Evolutionary conservation across 2,113 vertebrate genomes (phyloP), one percentile per base, ranked within the genome.

Genomic region (Herpetotheres cachinnans): DNA sequence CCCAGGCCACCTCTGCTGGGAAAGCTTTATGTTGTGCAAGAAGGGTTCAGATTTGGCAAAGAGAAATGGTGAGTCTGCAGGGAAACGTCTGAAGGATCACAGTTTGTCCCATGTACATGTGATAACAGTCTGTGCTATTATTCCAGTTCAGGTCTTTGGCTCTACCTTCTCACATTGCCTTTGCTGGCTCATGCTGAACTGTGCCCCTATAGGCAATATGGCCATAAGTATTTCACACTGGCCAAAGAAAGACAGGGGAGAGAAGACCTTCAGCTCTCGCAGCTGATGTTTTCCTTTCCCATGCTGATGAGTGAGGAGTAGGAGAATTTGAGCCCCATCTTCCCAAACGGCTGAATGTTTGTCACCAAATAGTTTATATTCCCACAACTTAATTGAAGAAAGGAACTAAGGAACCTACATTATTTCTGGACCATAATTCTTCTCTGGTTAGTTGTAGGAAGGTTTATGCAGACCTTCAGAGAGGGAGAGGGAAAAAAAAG

Each of bases 1-100:
- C 86, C 76, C 29, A 56, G 76, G 82, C 72, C 81, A 90, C 94
- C 84, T 94, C 93, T 82, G 88, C 88, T 94, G 97, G 94, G 93
- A 97, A 92, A 84, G 93, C 52, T 94, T 86, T 69, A 2, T 76
- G 69, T 93, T 95, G 85, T 95, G 88, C 83, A 87, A 90, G 86
- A 97, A 86, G 67, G 52, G 86, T 7, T 79, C 50, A 11, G 70
- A 58, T 88, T 95, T 97, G 93, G 92, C 96, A 83, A 63, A 52
- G 76, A 54, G 67, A 81, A 86, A 26, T 70, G n/a, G 40, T 44
- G 77, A 62, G 80, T 84, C 80, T 95, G 83, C 52, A 89, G 81
- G 77, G 88, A 92, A 91, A n/a, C 0, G 12, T 70, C 80, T 44
- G 82, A 69, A 65, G 84, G 54, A 79, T 82, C 38, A 14, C 67